phyloP scores from a whole-genome alignment of 2,888 invertebrate species.

The Bellardia pandia region DNA sequence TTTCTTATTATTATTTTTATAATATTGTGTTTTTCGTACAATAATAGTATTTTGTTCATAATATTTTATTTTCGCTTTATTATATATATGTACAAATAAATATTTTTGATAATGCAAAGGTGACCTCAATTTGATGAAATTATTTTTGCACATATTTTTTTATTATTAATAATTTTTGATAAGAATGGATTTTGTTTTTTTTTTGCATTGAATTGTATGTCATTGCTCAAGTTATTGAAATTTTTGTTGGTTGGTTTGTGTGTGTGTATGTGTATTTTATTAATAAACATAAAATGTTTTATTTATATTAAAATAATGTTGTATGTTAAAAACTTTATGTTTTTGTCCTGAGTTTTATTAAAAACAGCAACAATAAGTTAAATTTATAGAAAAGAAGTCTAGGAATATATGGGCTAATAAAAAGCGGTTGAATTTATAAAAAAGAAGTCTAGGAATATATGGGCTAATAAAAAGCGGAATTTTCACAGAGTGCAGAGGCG shows the following conservation, averaged over 20 bases:
- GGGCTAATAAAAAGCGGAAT: too few relatives aligned
- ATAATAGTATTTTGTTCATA: conserved; percentile 62
- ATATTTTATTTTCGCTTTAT: conserved; percentile 57
- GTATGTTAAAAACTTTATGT: too few relatives aligned
- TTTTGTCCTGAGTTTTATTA: too few relatives aligned
- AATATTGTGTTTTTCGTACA: conserved; percentile 43
- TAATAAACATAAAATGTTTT: neutral
- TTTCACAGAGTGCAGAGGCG: too few relatives aligned
- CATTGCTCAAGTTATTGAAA: conserved; percentile 5
- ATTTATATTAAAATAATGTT: too few relatives aligned
- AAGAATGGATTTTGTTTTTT: conserved; percentile 51
- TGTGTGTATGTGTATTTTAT: neutral
- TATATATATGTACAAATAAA: conserved; percentile 34
- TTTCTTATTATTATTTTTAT: conserved; percentile 57
- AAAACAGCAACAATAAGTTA: too few relatives aligned
- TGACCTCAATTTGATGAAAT: conserved; percentile 74
- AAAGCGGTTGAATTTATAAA: too few relatives aligned
- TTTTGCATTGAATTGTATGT: conserved; percentile 32
- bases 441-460: too few relatives aligned
- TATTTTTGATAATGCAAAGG: conserved; percentile 75
- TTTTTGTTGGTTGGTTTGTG: neutral
- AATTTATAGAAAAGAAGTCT: too few relatives aligned
- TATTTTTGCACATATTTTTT: conserved; percentile 65
- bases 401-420: too few relatives aligned
- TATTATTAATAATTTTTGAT: conserved; percentile 57